phyloP scores from a whole-genome alignment of 2,113 vertebrate species.

The Xyliphius kryptos region DNA sequence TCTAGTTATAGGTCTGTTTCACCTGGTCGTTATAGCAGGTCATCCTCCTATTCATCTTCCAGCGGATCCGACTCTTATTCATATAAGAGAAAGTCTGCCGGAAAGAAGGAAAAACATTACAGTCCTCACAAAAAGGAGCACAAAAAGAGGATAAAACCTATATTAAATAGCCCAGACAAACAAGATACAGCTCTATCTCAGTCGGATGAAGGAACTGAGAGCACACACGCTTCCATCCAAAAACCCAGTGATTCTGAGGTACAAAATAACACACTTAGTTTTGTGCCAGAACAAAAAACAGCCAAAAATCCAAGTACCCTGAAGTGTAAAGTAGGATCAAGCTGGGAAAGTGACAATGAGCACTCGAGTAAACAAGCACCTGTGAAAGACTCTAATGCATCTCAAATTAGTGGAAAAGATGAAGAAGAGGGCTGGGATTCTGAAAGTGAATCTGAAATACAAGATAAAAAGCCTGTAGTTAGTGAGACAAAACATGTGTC shows the following conservation, averaged over 20 bases:
- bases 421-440: constrained; percentile 74
- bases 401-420: constrained; percentile 18
- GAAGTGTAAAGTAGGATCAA: constrained; percentile 52
- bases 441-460: constrained; percentile 73
- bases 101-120: constrained; percentile 57
- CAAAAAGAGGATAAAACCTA: constrained; percentile 53
- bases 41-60: constrained; percentile 52
- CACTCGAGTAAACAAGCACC: constrained; percentile 53
- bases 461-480: constrained; percentile 42
- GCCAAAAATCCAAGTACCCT: constrained; percentile 44
- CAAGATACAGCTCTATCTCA: constrained; percentile 29
- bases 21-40: constrained; percentile 57
- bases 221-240: constrained; percentile 46
- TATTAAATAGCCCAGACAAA: constrained; percentile 29
- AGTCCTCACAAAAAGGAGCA: constrained; percentile 61
- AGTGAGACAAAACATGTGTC: constrained; percentile 59
- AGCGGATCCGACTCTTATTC: constrained; percentile 77
- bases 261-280: constrained; percentile 7
- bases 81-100: constrained; percentile 54
- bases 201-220: constrained; percentile 42
- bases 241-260: constrained; percentile 6
- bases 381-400: constrained; percentile 10
- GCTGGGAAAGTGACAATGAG: constrained; percentile 62
- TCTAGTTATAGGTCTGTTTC: constrained; percentile 74
- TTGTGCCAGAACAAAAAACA: constrained; percentile 38